Evolutionary conservation across 2,888 invertebrate species (phyloP).

Genomic region (Caenorhabditis auriculariae): DNA sequence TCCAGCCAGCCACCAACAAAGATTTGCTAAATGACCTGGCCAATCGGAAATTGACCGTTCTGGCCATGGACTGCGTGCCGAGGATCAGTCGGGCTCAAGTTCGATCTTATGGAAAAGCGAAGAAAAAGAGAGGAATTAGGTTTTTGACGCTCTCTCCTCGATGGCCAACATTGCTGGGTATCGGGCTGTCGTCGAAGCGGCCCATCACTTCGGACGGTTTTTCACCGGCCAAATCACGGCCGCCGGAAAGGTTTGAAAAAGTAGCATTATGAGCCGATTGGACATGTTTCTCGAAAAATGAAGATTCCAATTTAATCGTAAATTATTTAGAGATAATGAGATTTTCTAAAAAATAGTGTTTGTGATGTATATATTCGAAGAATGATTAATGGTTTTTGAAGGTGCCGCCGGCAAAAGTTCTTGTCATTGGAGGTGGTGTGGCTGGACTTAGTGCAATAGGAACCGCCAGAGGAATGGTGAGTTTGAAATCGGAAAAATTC

Average conservation of each 20-base stretch:
- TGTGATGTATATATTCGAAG: no score
- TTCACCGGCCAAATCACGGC: constrained; percentile 88
- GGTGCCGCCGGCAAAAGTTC: constrained; percentile 83
- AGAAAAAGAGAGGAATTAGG: constrained; percentile 60
- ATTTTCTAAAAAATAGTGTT: no score
- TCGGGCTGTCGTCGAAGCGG: constrained; percentile 84
- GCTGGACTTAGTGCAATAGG: constrained; percentile 84
- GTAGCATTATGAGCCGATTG: constrained; percentile 2
- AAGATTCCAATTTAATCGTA: no score
- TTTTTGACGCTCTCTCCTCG: constrained; percentile 84
- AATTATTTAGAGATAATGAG: no score
- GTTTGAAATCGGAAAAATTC: constrained; percentile 1
- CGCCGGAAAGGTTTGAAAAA: constrained; percentile 75
- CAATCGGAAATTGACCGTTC: constrained; percentile 76
- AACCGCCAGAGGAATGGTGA: constrained; percentile 78
- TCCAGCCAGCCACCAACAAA: constrained; percentile 83
- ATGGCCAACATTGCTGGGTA: constrained; percentile 85
- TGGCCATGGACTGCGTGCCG: constrained; percentile 86
- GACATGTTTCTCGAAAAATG: no score
- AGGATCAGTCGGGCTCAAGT: constrained; percentile 81
- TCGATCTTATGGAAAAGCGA: background rate
- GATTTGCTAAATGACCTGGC: constrained; percentile 74
- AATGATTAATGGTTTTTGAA: background rate
- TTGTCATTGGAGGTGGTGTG: constrained; percentile 86
- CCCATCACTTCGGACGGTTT: constrained; percentile 85